These are phyloP conservation scores for Erethizon dorsatum DNA, from an alignment of 2,797 vertebrate genomes.

Conservation along the genomic window DNA sequence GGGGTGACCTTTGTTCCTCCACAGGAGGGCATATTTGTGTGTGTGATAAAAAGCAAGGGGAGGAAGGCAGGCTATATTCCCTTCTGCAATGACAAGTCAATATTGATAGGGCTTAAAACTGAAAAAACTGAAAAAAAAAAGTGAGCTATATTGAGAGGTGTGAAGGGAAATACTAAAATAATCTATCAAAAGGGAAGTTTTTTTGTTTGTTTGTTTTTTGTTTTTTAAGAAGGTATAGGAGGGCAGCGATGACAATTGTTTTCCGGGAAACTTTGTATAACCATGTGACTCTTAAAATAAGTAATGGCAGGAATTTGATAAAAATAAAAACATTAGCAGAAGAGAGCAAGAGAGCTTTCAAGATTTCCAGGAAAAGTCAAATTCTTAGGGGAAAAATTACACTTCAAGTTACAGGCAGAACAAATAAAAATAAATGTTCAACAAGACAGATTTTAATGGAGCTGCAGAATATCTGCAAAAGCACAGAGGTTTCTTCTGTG, in stretches of 20 bases:
- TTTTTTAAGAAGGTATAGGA: background rate
- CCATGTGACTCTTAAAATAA: background rate
- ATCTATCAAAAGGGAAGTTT: background rate
- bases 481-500: background rate
- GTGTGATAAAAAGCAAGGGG: background rate
- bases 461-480: conserved; percentile 10
- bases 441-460: background rate
- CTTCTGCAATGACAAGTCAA: background rate
- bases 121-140: too few species aligned
- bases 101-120: background rate
- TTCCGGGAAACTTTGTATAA: background rate
- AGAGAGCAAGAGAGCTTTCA: background rate
- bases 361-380: background rate
- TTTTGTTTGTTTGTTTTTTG: background rate
- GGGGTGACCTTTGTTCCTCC: background rate
- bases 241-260: background rate
- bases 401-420: conserved; percentile 8
- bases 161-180: background rate
- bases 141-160: background rate
- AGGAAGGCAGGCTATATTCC: background rate
- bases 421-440: conserved; percentile 26
- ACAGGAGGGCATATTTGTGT: background rate
- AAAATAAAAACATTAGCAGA: conserved; percentile 33
- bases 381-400: background rate
- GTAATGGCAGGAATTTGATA: background rate